Evolutionary conservation across 2,888 invertebrate genomes (phyloP).

Genomic region (Craniophora ligustri): DNA sequence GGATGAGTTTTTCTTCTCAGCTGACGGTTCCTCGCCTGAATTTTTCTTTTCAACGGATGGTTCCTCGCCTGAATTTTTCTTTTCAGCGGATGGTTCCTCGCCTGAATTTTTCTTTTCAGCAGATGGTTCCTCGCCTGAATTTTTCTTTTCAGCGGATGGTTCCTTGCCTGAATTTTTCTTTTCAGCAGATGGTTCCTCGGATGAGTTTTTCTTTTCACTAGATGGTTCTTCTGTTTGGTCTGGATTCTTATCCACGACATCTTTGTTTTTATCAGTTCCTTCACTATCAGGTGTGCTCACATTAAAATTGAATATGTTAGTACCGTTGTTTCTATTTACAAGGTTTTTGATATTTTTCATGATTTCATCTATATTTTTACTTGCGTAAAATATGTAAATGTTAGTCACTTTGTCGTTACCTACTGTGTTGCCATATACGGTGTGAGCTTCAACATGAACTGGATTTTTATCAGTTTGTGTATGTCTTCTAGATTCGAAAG

Average conservation of each 20-base stretch:
- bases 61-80: no score
- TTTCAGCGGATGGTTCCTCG: no score
- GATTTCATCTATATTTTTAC: slow-evolving; percentile 43
- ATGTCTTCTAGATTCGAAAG: slow-evolving; percentile 13
- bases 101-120: no score
- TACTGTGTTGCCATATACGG: slow-evolving; percentile 65
- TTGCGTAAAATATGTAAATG: slow-evolving; percentile 69
- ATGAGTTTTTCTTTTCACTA: background rate
- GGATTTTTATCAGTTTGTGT: slow-evolving; percentile 19
- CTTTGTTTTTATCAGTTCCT: background rate
- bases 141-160: no score
- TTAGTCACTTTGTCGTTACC: slow-evolving; percentile 72
- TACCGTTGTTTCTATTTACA: slow-evolving; percentile 37
- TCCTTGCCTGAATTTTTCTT: no score
- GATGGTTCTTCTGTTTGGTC: slow-evolving; percentile 4
- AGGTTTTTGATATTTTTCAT: slow-evolving; percentile 50
- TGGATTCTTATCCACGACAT: background rate
- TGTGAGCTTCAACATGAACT: slow-evolving; percentile 55
- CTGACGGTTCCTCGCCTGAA: no score
- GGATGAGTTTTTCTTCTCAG: no score
- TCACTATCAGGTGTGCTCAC: slow-evolving; percentile 3
- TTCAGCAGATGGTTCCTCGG: no score
- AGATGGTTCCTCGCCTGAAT: no score
- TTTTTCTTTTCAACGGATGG: no score
- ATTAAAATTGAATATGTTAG: slow-evolving; percentile 48